phyloP scores from a whole-genome alignment of 2,888 invertebrate species.

The Pseudococcus jackbeardsleyi region DNA sequence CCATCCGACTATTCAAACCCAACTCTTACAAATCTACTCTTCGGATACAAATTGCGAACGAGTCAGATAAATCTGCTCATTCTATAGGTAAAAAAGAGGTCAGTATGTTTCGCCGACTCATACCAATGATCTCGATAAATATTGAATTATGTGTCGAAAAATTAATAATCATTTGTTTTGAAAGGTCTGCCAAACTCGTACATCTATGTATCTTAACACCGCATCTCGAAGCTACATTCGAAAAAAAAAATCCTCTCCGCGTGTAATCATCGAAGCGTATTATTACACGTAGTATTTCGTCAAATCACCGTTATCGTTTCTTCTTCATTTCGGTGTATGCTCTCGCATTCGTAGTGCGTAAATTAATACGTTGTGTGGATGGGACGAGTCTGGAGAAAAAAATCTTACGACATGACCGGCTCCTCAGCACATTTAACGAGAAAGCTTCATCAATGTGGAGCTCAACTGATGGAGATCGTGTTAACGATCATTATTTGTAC shows the following conservation, averaged over 20 bases:
- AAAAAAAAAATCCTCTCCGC: conserved; percentile 14
- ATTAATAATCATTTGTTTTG: conserved; percentile 54
- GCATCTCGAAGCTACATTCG: background rate
- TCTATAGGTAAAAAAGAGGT: background rate
- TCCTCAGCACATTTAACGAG: conserved; percentile 6
- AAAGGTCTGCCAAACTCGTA: conserved; percentile 39
- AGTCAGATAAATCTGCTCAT: background rate
- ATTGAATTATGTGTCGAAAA: conserved; percentile 48
- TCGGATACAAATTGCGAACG: background rate
- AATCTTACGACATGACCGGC: conserved; percentile 48
- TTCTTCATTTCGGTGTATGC: background rate
- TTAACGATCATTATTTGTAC: conserved; percentile 48
- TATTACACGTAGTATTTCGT: conserved; percentile 52
- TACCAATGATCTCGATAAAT: conserved; percentile 49
- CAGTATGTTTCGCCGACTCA: conserved; percentile 49
- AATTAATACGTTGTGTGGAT: conserved; percentile 16
- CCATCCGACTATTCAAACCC: background rate
- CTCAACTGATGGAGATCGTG: conserved; percentile 7
- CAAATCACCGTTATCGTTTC: conserved; percentile 53
- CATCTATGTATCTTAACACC: background rate
- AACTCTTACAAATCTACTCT: background rate
- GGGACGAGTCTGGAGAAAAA: background rate
- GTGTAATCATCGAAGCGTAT: conserved; percentile 42
- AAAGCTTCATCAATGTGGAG: conserved; percentile 4
- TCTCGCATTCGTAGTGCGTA: background rate